These are phyloP conservation scores for Creontiades dilutus DNA, from an alignment of 2,888 invertebrate species.

Conservation along the genomic window DNA sequence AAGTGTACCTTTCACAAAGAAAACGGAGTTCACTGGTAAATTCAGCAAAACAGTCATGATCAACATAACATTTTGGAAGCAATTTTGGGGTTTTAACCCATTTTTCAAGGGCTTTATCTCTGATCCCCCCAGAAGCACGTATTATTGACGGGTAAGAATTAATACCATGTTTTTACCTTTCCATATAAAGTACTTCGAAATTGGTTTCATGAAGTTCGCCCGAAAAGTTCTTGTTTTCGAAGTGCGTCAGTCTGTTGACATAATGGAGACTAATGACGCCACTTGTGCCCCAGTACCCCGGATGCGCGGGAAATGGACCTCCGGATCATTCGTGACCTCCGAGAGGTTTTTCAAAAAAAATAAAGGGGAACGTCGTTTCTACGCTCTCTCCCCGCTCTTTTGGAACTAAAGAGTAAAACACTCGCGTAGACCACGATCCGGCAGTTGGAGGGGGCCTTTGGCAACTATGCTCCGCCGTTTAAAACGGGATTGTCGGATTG, in stretches of 20 bases:
- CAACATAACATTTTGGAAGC: no score
- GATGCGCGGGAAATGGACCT: neutral
- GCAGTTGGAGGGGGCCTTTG: neutral
- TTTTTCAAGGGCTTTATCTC: no score
- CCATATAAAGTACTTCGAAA: no score
- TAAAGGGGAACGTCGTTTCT: neutral
- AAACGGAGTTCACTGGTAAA: no score
- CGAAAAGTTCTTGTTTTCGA: no score
- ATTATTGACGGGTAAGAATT: no score
- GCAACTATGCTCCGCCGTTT: conserved; percentile 17
- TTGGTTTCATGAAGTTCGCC: no score
- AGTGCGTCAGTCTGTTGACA: neutral
- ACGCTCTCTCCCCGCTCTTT: conserved; percentile 17
- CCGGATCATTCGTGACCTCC: conserved; percentile 3
- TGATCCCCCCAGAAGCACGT: no score
- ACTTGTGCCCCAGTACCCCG: conserved; percentile 14
- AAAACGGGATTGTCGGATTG: conserved; percentile 34
- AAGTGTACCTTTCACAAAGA: no score
- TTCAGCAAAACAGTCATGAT: no score
- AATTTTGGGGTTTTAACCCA: no score
- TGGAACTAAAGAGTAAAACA: conserved; percentile 7
- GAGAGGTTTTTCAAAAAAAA: neutral
- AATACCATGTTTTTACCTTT: no score
- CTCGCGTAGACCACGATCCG: conserved; percentile 40
- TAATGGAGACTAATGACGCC: neutral